A percentile compares a stretch with the other conserved stretches of the same genome.
phyloP scores from a whole-genome alignment of 2,113 vertebrate genomes.

The Neogale vison region DNA sequence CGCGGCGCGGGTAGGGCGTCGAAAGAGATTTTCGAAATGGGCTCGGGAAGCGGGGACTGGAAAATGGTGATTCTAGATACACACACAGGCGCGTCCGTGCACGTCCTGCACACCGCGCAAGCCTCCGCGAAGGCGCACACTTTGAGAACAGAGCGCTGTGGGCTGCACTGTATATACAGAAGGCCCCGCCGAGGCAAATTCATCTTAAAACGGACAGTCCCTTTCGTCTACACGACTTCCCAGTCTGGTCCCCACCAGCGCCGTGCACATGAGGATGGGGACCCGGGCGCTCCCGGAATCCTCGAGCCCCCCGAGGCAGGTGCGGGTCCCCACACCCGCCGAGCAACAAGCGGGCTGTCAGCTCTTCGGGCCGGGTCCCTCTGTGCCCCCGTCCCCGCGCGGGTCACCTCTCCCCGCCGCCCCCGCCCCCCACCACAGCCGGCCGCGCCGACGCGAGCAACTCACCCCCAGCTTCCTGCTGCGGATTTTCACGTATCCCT shows the following conservation, averaged over 20 bases:
- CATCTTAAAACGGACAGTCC: neutral
- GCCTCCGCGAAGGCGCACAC: neutral
- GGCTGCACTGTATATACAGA: accelerated
- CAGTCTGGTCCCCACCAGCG: neutral
- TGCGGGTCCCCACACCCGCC: neutral
- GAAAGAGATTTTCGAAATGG: neutral
- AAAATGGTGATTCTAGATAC: neutral
- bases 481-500: conserved; percentile 98
- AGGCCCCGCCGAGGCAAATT: neutral
- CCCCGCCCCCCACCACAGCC: neutral
- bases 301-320: neutral
- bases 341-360: conserved; percentile 45
- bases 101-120: neutral
- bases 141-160: neutral
- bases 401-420: conserved; percentile 38
- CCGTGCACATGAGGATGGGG: neutral
- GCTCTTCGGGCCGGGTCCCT: neutral
- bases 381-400: neutral
- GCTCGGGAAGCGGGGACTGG: neutral
- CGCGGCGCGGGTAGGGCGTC: neutral
- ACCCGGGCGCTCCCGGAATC: neutral
- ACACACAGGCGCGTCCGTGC: neutral
- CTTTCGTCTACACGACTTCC: neutral
- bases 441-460: conserved; percentile 58
- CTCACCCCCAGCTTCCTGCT: conserved; percentile 99